Evolutionary conservation across 2,797 vertebrate genomes (phyloP), one percentile per base, ranked within the genome.

Genomic region (Dendrocincla fuliginosa): DNA sequence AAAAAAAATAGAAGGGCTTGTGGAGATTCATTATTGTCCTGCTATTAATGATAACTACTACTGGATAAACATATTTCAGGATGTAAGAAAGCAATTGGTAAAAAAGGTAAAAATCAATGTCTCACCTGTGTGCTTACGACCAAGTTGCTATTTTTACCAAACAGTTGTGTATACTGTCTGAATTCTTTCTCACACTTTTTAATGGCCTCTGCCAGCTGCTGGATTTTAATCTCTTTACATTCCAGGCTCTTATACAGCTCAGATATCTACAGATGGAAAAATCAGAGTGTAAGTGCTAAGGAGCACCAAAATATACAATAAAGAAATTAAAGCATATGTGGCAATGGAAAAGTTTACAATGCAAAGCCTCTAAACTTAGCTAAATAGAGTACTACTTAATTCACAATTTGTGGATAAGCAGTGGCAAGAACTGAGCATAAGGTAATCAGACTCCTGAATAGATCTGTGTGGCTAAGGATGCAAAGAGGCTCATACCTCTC

Each of bases 41-140:
- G 35, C 60, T 63, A 32, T 87, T 75, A 82, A 49, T 86, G 55
- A 75, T 91, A 96, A 37, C 30, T 28, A 2, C 46, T 50, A 74
- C 13, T 67, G 35, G 37, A 61, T 41, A 77, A 90, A 86, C 39
- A 9, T 20, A 32, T 75, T 89, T 77, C 53, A 64, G 23, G 37
- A 52, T n/a, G 25, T 52, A 92, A 83, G 37, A 71, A 80, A 75
- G 37, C 22, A 57, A 49, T 11, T 78, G 64, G 39, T 33, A 47
- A 76, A 50, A 63, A 92, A 37, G 10, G 30, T 19, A 91, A 74
- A 74, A 95, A 73, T 33, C 19, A 44, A 11, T 25, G 32, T 93
- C 97, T 98, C 87, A 99, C 98, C 98, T 99, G 98, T 49, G 98
- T 97, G 59, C 97, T 97, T 82, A 98, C 96, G 61, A 98, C 92